These are phyloP conservation scores for Melanotaenia parkinsoni DNA, from an alignment of 2,797 vertebrate species.

Conservation along the genomic window DNA sequence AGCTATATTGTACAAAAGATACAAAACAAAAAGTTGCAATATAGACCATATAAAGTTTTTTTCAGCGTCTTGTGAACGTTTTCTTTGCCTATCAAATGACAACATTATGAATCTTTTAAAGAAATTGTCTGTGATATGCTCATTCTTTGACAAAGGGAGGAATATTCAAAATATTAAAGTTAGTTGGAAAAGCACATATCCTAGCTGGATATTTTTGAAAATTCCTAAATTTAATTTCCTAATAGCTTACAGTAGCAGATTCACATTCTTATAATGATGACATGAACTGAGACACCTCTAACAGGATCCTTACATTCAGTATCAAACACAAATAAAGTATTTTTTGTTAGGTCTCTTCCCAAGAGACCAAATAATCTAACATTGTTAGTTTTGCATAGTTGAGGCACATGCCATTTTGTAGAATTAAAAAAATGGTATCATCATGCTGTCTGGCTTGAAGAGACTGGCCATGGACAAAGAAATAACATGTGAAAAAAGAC, in stretches of 20 bases:
- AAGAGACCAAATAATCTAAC: slow-evolving; percentile 13
- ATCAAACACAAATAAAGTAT: not conserved
- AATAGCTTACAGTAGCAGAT: not conserved
- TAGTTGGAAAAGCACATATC: not conserved
- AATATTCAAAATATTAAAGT: not conserved
- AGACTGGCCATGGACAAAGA: slow-evolving; percentile 41
- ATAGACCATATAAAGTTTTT: too few species aligned
- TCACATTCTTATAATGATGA: not conserved
- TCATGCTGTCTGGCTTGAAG: slow-evolving; percentile 49
- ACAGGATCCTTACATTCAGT: not conserved
- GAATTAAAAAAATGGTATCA: slow-evolving; percentile 22
- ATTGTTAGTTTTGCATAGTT: slow-evolving; percentile 38
- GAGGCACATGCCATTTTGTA: slow-evolving; percentile 65
- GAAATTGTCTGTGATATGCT: too few species aligned
- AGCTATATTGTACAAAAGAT: not conserved
- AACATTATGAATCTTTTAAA: too few species aligned
- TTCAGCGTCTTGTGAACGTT: too few species aligned
- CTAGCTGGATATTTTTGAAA: not conserved
- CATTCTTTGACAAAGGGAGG: not conserved
- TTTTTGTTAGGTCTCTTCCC: slow-evolving; percentile 6
- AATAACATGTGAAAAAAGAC: slow-evolving; percentile 28
- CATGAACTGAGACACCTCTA: not conserved
- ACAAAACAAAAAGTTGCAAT: too few species aligned
- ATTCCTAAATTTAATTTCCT: too few species aligned
- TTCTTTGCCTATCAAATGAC: too few species aligned